Conservation (phyloP, 2,888 invertebrate genomes). For the Brenthis daphne region DNA sequence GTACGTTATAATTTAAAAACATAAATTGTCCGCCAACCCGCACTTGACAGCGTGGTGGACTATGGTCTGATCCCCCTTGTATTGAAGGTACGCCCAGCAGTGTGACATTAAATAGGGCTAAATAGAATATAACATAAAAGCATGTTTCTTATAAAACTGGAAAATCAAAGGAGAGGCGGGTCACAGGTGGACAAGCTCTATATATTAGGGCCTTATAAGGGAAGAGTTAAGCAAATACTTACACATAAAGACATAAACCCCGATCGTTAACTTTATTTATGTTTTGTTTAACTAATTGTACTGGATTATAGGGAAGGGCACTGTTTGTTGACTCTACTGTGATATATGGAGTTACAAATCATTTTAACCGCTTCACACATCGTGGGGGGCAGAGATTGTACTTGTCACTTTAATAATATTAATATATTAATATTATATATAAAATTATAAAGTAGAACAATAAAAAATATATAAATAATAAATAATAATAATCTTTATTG, state of each 20-base stretch:
- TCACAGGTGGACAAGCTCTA: background rate
- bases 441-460: too few relatives aligned
- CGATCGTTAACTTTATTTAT: conserved; percentile 23
- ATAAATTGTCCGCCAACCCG: too few relatives aligned
- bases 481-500: too few relatives aligned
- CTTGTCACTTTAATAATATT: background rate
- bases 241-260: conserved; percentile 40
- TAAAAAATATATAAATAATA: too few relatives aligned
- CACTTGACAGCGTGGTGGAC: too few relatives aligned
- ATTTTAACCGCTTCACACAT: conserved; percentile 13
- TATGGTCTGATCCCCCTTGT: too few relatives aligned
- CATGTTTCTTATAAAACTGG: too few relatives aligned
- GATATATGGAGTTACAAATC: conserved; percentile 16
- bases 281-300: conserved; percentile 28
- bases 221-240: conserved; percentile 38
- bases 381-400: conserved; percentile 1
- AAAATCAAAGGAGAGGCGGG: background rate
- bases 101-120: too few relatives aligned
- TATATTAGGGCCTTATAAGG: conserved; percentile 21
- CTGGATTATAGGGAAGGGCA: conserved; percentile 2
- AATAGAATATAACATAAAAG: too few relatives aligned
- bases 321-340: conserved; percentile 9
- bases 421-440: too few relatives aligned
- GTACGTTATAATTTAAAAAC: too few relatives aligned
- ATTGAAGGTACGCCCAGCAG: too few relatives aligned